Percentiles rank a stretch among this genome's conserved stretches.
Conservation (phyloP, 2,888 invertebrate genomes). For the Trichopria drosophilae region DNA sequence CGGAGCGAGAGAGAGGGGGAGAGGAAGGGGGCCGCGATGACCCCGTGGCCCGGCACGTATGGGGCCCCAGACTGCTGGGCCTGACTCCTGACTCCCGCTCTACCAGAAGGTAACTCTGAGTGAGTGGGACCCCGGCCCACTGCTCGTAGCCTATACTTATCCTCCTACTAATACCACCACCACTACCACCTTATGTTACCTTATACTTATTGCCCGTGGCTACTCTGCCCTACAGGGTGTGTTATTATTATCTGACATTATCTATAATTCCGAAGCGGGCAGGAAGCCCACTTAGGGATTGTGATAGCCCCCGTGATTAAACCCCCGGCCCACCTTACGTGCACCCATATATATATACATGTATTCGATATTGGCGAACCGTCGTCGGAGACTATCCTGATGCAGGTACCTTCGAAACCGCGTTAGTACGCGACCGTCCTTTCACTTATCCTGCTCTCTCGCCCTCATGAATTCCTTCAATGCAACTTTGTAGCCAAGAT, state of each 20-base stretch:
- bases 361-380: no score
- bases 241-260: conserved; percentile 60
- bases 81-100: conserved; percentile 52
- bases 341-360: conserved; percentile 40
- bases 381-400: no score
- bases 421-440: no score
- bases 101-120: conserved; percentile 51
- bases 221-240: conserved; percentile 50
- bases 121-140: conserved; percentile 44
- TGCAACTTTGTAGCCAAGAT: no score
- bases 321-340: conserved; percentile 45
- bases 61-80: conserved; percentile 55
- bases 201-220: conserved; percentile 56
- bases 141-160: conserved; percentile 56
- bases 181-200: conserved; percentile 48
- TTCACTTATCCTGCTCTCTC: no score
- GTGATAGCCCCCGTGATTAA: conserved; percentile 59
- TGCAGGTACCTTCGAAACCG: no score
- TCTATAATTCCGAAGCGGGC: conserved; percentile 58
- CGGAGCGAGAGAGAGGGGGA: conserved; percentile 27
- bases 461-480: no score
- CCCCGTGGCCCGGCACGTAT: conserved; percentile 57
- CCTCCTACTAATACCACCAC: conserved; percentile 56
- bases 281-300: conserved; percentile 59
- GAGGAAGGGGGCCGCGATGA: conserved; percentile 48